A percentile compares a stretch with the other conserved stretches of the same genome.
These are phyloP conservation scores for Bursaphelenchus mucronatus DNA, from an alignment of 1,140 invertebrate species.

Conservation along the genomic window DNA sequence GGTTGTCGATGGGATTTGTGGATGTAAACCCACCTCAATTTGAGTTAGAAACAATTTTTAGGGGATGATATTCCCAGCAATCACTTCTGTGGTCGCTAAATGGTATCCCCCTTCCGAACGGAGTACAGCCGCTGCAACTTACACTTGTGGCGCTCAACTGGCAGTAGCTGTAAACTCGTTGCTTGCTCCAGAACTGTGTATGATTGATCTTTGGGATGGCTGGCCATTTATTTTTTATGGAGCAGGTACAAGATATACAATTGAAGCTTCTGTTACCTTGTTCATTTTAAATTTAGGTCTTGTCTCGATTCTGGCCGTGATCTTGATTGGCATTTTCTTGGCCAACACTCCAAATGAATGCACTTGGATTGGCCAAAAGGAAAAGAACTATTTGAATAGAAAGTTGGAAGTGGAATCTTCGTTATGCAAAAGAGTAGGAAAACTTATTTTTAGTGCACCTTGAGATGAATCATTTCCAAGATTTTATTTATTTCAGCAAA, in stretches of 20 bases:
- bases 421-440: too few species aligned
- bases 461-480: too few species aligned
- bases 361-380: neutral
- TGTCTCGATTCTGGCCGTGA: neutral
- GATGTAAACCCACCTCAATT: too few species aligned
- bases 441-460: too few species aligned
- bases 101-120: neutral
- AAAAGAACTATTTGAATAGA: conserved; percentile 3
- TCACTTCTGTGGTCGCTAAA: conserved; percentile 2
- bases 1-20: conserved; percentile 1
- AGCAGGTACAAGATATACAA: conserved; percentile 7
- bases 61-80: conserved; percentile 3
- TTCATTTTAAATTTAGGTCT: conserved; percentile 1
- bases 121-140: conserved; percentile 11
- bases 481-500: too few species aligned
- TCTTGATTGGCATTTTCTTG: neutral
- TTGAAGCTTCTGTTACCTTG: too few species aligned
- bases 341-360: conserved; percentile 10
- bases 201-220: conserved; percentile 13
- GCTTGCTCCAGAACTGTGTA: conserved; percentile 8
- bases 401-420: neutral
- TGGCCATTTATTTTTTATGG: conserved; percentile 25
- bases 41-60: neutral
- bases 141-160: conserved; percentile 23
- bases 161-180: neutral